These are phyloP conservation scores for Porites evermanni DNA, from an alignment of 92 coral and sea anemone species.

Conservation along the genomic window DNA sequence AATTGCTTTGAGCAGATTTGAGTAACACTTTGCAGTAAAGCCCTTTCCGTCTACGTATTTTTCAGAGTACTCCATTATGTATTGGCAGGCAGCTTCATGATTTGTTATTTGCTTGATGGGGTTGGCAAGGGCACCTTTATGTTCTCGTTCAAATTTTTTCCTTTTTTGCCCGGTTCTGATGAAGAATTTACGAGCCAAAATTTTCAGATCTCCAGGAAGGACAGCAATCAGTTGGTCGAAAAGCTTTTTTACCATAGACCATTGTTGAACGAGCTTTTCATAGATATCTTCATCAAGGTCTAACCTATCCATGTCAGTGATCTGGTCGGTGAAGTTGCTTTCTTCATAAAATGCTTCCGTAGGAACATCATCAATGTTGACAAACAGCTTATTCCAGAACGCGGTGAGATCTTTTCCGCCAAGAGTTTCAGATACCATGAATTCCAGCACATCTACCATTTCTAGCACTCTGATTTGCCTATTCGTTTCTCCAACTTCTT, in stretches of 20 bases:
- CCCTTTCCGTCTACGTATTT: neutral
- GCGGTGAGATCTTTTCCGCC: slow-evolving; percentile 8
- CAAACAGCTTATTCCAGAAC: slow-evolving; percentile 28
- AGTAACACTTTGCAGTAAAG: neutral
- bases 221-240: neutral
- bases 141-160: neutral
- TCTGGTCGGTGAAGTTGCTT: neutral
- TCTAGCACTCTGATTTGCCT: slow-evolving; percentile 22
- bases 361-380: slow-evolving; percentile 21
- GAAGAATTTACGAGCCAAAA: slow-evolving; percentile 11
- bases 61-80: neutral
- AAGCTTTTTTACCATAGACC: neutral
- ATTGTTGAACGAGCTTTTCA: neutral
- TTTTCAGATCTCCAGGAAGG: slow-evolving; percentile 5
- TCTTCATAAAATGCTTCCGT: too few species aligned
- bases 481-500: neutral
- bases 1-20: neutral
- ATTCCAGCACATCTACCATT: slow-evolving; percentile 12
- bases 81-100: neutral
- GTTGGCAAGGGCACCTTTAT: neutral
- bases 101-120: neutral
- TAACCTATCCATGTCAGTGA: slow-evolving; percentile 6
- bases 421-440: neutral
- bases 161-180: neutral
- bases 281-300: slow-evolving; percentile 6